Percentiles rank a stretch among this genome's conserved stretches.
phyloP scores from a whole-genome alignment of 2,113 vertebrate species.

The Pedionomus torquatus region DNA sequence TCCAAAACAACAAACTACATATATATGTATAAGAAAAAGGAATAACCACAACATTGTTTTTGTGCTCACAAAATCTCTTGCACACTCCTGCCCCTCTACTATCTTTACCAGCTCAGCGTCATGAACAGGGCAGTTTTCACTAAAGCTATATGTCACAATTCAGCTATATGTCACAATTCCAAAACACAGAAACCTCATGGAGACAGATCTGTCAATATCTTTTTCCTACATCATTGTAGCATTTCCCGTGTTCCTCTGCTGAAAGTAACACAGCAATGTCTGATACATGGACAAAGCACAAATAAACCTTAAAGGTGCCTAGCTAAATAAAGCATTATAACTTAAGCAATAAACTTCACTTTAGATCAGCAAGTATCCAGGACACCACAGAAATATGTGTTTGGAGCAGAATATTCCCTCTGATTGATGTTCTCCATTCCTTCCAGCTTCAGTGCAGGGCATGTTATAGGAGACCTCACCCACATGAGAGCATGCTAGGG shows the following conservation, averaged over 20 bases:
- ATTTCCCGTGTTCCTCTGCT: not conserved
- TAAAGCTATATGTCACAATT: not conserved
- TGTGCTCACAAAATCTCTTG: not conserved
- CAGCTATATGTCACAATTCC: not conserved
- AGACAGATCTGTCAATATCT: not conserved
- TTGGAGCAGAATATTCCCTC: not conserved
- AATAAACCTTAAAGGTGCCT: not conserved
- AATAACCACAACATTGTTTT: not conserved
- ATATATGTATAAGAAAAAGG: not conserved
- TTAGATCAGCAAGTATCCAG: not conserved
- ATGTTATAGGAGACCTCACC: not conserved
- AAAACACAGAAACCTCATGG: not conserved
- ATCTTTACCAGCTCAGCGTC: not conserved
- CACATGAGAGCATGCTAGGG: accelerated
- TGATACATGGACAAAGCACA: not conserved
- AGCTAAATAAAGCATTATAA: not conserved
- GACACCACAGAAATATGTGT: not conserved
- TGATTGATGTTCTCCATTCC: not conserved
- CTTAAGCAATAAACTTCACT: not conserved
- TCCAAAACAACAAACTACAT: not conserved
- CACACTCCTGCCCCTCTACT: not conserved
- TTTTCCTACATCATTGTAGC: not conserved
- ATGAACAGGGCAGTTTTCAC: not conserved
- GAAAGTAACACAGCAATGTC: not conserved
- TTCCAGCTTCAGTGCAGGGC: not conserved